A percentile compares a stretch with the other conserved stretches of the same genome.
These are phyloP conservation scores for Ormia ochracea DNA, from an alignment of 2,888 invertebrate genomes.

Conservation along the genomic window DNA sequence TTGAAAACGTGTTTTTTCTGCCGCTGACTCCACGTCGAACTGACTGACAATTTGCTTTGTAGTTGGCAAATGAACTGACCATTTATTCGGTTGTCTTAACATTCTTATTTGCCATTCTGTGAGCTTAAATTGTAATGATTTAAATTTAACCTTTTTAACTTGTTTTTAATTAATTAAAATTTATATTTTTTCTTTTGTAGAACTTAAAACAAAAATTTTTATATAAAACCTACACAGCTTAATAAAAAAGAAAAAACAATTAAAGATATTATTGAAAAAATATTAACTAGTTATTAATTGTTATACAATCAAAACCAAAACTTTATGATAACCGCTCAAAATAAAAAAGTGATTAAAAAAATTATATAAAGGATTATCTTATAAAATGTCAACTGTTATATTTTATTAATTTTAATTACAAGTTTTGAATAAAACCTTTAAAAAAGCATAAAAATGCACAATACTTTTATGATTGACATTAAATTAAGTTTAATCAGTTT, in stretches of 20 bases:
- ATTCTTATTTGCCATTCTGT: neutral
- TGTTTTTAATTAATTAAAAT: slow-evolving; percentile 54
- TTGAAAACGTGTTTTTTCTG: slow-evolving; percentile 3
- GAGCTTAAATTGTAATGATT: neutral
- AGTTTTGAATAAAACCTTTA: neutral
- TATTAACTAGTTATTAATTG: slow-evolving; percentile 52
- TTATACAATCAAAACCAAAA: slow-evolving; percentile 14
- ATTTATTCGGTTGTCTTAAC: neutral
- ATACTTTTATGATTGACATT: slow-evolving; percentile 1
- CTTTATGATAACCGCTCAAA: neutral
- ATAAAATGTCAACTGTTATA: slow-evolving; percentile 41
- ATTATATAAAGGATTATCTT: slow-evolving; percentile 28
- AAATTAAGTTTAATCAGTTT: slow-evolving; percentile 56
- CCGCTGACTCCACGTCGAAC: neutral
- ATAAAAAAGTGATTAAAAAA: neutral
- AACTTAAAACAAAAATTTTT: neutral
- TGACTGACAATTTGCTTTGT: neutral
- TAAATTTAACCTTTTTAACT: slow-evolving; percentile 56
- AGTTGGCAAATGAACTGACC: neutral
- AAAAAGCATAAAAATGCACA: neutral
- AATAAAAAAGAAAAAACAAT: neutral
- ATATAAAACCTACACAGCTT: neutral
- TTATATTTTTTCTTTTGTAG: slow-evolving; percentile 22
- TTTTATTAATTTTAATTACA: slow-evolving; percentile 1
- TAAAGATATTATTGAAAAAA: neutral